Base-by-base conservation (phyloP, 1,140 invertebrate species). In the Ceratitis capitata region DNA sequence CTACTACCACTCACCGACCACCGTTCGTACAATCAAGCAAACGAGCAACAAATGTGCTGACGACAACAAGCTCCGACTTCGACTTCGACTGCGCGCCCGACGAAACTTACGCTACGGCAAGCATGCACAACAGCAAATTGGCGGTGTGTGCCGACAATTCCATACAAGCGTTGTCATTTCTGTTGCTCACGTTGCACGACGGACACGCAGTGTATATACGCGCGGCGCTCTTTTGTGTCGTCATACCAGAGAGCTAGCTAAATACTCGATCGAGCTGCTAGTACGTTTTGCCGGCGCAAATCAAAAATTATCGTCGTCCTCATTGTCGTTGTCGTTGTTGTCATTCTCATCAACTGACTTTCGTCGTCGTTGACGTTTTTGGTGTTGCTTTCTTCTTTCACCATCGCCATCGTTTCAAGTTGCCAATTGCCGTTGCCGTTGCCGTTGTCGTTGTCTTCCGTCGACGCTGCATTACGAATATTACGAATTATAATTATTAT, bases 141-240 rank as follows among this genome's bases (percentile, higher is more conserved):
- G 23, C 51, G 51, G 51, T 53, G 51, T 61, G 53, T 10, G 26
- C 12, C 56, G 26, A 12, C 56, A 61, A 61, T 61, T 61, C 26
- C 10, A 61, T 61, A 78, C 69, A 78, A 45, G 14, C 39, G 35
- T 42, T 78, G 69, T 45, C 69, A 47, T 78, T 78, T 9, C 39
- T 78, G 69, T 78, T 78, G 69, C 69, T 78, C 69, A 78, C 69
- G 42, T 78, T 78, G 69, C 23, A 45, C 69, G 39, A 45, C 69
- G 39, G 39, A 45, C 16, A 78, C 39, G 39, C 42, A 4, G 69
- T n/a, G 32, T n/a, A 1, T 5, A 32, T 2, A n/a, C n/a, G n/a
- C 6, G 16, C 9, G n/a, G 26, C 39, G 69, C 39, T 78, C 39
- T 78, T 78, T 45, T 9, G 6, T 14, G 4, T 4, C 26, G 10